Percentiles rank a stretch among this genome's conserved stretches.
These are phyloP conservation scores for Paedocypris micromegethes DNA, from an alignment of 2,797 vertebrate species.

Conservation along the genomic window DNA sequence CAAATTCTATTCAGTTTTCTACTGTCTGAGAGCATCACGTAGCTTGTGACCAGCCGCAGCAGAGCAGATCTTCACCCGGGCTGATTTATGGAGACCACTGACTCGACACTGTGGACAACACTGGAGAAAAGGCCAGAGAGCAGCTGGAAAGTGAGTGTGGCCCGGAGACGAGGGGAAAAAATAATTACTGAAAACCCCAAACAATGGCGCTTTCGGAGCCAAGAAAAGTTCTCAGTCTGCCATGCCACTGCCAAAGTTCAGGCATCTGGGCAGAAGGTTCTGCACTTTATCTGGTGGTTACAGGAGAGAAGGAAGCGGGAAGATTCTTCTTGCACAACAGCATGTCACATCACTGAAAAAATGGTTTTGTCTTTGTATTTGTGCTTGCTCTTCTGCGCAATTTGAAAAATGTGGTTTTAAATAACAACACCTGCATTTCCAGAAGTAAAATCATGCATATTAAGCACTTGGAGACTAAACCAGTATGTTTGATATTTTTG, in stretches of 20 bases:
- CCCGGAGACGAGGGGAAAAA: slow-evolving; percentile 13
- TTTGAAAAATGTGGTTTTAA: no score
- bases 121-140: not conserved
- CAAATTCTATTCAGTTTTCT: no score
- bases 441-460: no score
- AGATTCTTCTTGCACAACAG: slow-evolving; percentile 39
- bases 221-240: slow-evolving; percentile 46
- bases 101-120: not conserved
- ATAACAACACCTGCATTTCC: no score
- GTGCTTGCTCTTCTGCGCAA: no score
- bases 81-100: no score
- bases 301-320: slow-evolving; percentile 36
- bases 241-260: slow-evolving; percentile 41
- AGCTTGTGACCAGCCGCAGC: no score
- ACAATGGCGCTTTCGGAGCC: slow-evolving; percentile 45
- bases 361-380: no score
- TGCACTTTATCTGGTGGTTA: slow-evolving; percentile 29
- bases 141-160: not conserved
- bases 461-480: no score
- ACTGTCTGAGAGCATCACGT: no score
- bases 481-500: no score
- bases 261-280: slow-evolving; percentile 42
- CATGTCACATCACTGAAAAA: not conserved
- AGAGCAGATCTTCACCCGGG: no score
- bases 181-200: slow-evolving; percentile 41